Evolutionary conservation across 1,140 invertebrate species (phyloP).

Genomic region (Eriosoma lanigerum): DNA sequence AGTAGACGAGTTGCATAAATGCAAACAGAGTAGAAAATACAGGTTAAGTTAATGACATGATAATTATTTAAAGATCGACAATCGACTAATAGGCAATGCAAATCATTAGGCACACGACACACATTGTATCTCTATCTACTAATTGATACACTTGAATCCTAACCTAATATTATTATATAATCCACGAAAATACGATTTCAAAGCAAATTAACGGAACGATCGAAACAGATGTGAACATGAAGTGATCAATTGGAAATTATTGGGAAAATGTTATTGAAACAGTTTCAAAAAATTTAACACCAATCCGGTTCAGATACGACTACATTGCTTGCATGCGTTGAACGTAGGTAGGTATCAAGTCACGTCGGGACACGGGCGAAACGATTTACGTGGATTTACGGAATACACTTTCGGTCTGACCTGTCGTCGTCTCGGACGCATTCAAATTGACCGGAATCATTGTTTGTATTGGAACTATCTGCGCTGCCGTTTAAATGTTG

Average conservation of each 20-base stretch:
- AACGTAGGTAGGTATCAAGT: too few species aligned
- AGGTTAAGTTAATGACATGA: neutral
- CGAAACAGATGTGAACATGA: too few species aligned
- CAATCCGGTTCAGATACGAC: neutral
- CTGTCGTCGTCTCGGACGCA: conserved; percentile 45
- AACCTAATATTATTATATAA: conserved; percentile 23
- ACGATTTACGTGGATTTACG: neutral
- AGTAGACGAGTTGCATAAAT: neutral
- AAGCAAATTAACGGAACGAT: neutral
- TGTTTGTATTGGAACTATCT: conserved; percentile 26
- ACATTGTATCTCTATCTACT: neutral
- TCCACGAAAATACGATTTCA: neutral
- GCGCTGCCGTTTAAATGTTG: conserved; percentile 34
- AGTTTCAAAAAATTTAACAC: neutral
- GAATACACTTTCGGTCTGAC: neutral
- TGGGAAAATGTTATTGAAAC: neutral
- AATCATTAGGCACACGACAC: neutral
- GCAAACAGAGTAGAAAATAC: neutral
- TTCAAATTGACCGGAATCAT: conserved; percentile 44
- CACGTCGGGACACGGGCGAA: neutral
- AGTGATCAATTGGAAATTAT: neutral
- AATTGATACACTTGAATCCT: conserved; percentile 18
- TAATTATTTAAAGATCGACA: neutral
- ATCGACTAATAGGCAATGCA: neutral
- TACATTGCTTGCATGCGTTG: neutral